Evolutionary conservation across 2,113 vertebrate genomes (phyloP).

Genomic region (Mesitornis unicolor): DNA sequence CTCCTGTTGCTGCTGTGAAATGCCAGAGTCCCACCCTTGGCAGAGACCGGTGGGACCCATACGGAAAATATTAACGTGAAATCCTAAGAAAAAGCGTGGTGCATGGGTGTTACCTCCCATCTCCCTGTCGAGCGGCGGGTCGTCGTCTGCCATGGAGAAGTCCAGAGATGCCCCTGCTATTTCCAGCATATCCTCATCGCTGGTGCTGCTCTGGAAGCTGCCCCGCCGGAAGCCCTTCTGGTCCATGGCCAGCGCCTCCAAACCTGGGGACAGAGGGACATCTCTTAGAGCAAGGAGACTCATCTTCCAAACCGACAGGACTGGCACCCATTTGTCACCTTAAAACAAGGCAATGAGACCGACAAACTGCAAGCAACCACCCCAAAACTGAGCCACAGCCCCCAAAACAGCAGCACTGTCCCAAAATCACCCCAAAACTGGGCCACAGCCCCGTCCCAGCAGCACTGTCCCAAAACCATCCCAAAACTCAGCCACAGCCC

Average conservation of each 20-base stretch:
- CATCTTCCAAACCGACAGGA: background rate
- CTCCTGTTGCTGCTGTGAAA: background rate
- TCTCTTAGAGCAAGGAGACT: background rate
- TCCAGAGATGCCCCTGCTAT: slow-evolving; percentile 84
- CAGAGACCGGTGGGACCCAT: background rate
- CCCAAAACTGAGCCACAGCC: no score
- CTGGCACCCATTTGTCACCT: no score
- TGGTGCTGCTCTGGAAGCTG: slow-evolving; percentile 81
- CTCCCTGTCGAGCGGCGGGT: slow-evolving; percentile 81
- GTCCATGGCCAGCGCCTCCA: slow-evolving; percentile 77
- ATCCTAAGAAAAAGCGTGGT: rapidly evolving
- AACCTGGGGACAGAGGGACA: background rate
- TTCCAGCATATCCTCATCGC: slow-evolving; percentile 93
- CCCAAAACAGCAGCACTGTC: no score
- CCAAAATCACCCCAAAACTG: no score
- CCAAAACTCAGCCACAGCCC: no score
- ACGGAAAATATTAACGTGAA: background rate
- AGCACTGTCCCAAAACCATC: no score
- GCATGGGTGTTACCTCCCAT: slow-evolving; percentile 72
- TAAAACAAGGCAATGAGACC: background rate
- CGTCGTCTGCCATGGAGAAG: slow-evolving; percentile 83
- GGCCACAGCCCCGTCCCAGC: no score
- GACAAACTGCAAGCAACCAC: background rate
- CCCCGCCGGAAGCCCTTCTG: slow-evolving; percentile 75
- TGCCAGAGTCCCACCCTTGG: rapidly evolving